phyloP scores from a whole-genome alignment of 1,140 invertebrate species.

The Harpegnathos saltator region DNA sequence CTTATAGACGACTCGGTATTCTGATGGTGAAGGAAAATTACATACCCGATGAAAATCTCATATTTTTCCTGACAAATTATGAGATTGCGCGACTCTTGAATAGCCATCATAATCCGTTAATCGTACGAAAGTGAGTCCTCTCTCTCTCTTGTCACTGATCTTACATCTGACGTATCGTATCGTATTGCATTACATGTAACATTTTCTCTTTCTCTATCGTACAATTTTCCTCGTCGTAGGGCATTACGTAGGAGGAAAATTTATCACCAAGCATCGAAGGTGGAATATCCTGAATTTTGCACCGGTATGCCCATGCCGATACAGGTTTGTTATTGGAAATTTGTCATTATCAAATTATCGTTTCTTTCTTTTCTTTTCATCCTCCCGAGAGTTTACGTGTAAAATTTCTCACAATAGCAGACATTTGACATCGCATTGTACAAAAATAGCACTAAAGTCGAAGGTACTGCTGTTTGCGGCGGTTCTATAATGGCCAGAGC shows the following conservation, averaged over 20 bases:
- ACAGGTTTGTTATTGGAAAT: conserved; percentile 46
- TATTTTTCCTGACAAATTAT: conserved; percentile 90
- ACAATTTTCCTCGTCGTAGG: conserved; percentile 82
- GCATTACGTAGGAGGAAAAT: conserved; percentile 88
- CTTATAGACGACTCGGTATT: conserved; percentile 87
- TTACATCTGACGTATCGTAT: neutral
- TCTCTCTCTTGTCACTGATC: neutral
- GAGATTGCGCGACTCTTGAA: conserved; percentile 89
- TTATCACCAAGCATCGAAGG: conserved; percentile 86
- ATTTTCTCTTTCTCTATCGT: neutral
- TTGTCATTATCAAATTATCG: too few species aligned
- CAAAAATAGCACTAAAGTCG: conserved; percentile 72
- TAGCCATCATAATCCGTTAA: conserved; percentile 84
- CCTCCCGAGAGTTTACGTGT: neutral
- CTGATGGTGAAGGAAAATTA: conserved; percentile 88
- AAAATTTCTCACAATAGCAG: conserved; percentile 9
- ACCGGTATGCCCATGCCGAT: conserved; percentile 87
- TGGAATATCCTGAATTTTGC: conserved; percentile 89
- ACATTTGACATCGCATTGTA: neutral
- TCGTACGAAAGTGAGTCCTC: conserved; percentile 87
- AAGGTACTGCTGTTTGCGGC: conserved; percentile 90
- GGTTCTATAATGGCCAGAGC: conserved; percentile 89
- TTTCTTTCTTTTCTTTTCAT: too few species aligned
- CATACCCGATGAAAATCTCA: conserved; percentile 88
- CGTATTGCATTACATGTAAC: neutral